These are phyloP conservation scores for Cheumatopsyche charites DNA, from an alignment of 1,140 invertebrate genomes.

Conservation along the genomic window DNA sequence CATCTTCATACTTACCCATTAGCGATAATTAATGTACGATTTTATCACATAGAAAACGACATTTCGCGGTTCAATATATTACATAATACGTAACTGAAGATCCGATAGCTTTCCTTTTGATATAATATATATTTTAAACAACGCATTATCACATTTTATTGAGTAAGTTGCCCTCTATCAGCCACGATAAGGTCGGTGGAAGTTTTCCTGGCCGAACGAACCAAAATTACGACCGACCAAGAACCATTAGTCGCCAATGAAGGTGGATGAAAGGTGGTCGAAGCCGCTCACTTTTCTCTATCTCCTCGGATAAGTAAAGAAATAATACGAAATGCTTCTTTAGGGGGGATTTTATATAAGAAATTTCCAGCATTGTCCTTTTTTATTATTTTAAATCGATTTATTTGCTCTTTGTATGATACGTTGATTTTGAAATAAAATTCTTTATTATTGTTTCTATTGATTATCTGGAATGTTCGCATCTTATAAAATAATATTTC, in stretches of 20 bases:
- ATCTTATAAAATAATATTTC: neutral
- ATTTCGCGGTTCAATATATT: neutral
- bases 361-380: neutral
- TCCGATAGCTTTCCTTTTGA: too few relatives aligned
- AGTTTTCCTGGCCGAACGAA: constrained; percentile 12
- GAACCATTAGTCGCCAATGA: constrained; percentile 20
- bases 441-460: neutral
- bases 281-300: too few relatives aligned
- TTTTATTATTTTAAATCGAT: neutral
- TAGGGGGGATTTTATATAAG: neutral
- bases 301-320: too few relatives aligned
- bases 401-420: too few relatives aligned
- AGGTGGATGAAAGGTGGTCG: constrained; percentile 26
- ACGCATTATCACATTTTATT: constrained; percentile 36
- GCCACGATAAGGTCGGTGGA: constrained; percentile 19
- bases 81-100: too few relatives aligned
- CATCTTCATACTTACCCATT: too few relatives aligned
- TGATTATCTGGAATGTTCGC: neutral
- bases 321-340: neutral
- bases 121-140: constrained; percentile 10
- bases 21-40: too few relatives aligned
- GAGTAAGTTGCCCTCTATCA: constrained; percentile 23
- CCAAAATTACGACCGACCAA: constrained; percentile 17
- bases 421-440: neutral
- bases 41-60: too few relatives aligned